A percentile compares a stretch with the other conserved stretches of the same genome.
These are phyloP conservation scores for Drosophila formosana DNA, from an alignment of 2,888 invertebrate species.

Conservation along the genomic window DNA sequence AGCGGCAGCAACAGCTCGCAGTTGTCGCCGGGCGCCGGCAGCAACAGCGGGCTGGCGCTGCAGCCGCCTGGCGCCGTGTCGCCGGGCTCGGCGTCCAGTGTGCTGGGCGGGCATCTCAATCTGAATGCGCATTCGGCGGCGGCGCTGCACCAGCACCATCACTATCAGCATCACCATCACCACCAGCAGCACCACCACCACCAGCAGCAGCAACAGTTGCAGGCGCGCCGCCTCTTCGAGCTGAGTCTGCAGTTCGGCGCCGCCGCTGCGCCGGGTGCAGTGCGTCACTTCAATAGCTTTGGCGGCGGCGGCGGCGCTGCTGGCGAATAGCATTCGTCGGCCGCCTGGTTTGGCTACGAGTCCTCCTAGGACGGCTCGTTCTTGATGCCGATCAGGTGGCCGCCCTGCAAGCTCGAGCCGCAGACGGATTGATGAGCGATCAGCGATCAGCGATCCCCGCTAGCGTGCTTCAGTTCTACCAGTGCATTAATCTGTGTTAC, in stretches of 20 bases:
- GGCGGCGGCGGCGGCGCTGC: slow-evolving; percentile 82
- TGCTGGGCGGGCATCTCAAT: slow-evolving; percentile 83
- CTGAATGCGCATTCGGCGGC: slow-evolving; percentile 83
- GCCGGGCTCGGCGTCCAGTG: slow-evolving; percentile 80
- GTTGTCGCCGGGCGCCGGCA: slow-evolving; percentile 80
- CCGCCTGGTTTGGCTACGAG: slow-evolving; percentile 84
- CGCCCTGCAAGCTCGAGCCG: slow-evolving; percentile 36
- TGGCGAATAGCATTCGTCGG: slow-evolving; percentile 85
- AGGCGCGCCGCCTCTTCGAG: slow-evolving; percentile 85
- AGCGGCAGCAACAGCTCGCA: slow-evolving; percentile 67
- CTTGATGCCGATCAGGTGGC: slow-evolving; percentile 63
- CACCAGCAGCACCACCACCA: slow-evolving; percentile 85
- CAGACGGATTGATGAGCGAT: not conserved
- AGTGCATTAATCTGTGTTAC: slow-evolving; percentile 84
- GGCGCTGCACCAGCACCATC: slow-evolving; percentile 84
- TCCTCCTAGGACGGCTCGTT: slow-evolving; percentile 73
- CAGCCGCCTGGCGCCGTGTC: slow-evolving; percentile 82
- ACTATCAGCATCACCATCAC: slow-evolving; percentile 83
- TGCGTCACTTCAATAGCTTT: slow-evolving; percentile 85
- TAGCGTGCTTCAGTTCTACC: slow-evolving; percentile 56
- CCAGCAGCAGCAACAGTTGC: slow-evolving; percentile 85
- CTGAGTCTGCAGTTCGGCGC: slow-evolving; percentile 85
- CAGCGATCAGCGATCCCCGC: not conserved
- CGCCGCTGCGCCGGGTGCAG: slow-evolving; percentile 84
- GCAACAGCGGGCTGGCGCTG: slow-evolving; percentile 78